Percentiles rank a stretch among this genome's conserved stretches.
phyloP scores from a whole-genome alignment of 2,797 vertebrate species.

The Antrozous pallidus region DNA sequence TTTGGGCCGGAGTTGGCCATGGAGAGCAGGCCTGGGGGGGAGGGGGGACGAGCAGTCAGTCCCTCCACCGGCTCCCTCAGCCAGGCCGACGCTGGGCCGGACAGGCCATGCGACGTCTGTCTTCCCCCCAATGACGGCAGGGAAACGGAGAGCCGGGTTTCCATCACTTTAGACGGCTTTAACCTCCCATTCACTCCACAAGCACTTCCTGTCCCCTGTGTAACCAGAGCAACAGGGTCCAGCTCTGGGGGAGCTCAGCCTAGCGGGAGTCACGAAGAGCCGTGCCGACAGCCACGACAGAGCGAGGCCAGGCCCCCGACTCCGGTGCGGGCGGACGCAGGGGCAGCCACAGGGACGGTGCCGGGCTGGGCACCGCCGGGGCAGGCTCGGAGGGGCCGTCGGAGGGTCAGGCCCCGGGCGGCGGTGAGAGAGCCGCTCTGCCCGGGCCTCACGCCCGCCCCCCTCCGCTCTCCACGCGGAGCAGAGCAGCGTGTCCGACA shows the following conservation, averaged over 20 bases:
- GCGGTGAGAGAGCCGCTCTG: not conserved
- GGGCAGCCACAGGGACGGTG: not conserved
- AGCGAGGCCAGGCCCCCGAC: not conserved
- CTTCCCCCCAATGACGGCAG: not conserved
- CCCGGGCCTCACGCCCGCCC: not conserved
- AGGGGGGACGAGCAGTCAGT: not conserved
- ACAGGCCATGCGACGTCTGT: not conserved
- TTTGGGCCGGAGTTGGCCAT: slow-evolving; percentile 95
- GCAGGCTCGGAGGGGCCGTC: not conserved
- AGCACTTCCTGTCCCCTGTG: not conserved
- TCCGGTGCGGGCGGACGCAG: not conserved
- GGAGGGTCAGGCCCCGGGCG: no score
- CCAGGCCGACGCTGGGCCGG: not conserved
- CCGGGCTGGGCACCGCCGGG: not conserved
- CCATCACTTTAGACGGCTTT: not conserved
- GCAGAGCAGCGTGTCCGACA: not conserved
- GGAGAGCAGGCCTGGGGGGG: slow-evolving; percentile 87
- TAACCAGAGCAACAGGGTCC: not conserved
- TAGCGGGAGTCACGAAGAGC: not conserved
- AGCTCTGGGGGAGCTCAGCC: not conserved
- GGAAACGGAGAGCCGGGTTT: not conserved
- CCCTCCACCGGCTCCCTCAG: not conserved
- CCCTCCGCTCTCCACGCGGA: not conserved
- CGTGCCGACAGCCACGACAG: not conserved
- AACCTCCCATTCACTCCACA: not conserved